A percentile compares a stretch with the other conserved stretches of the same genome.
Evolutionary conservation across 2,888 invertebrate genomes (phyloP).

Genomic region (Drosophila lutescens): DNA sequence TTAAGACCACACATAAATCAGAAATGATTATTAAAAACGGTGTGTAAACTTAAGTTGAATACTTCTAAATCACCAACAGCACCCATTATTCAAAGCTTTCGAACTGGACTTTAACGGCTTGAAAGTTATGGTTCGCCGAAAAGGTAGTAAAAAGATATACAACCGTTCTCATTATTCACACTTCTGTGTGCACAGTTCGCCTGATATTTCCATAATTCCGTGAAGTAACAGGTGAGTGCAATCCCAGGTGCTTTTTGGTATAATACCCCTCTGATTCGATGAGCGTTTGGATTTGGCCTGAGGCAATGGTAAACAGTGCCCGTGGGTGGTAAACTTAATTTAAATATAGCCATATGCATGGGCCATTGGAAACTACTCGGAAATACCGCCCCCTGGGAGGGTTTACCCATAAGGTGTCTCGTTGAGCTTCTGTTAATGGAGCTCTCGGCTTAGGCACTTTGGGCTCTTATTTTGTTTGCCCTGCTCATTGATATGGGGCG

Average conservation of each 20-base stretch:
- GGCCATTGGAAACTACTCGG: constrained; percentile 27
- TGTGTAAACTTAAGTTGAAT: background rate
- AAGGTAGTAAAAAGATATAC: constrained; percentile 11
- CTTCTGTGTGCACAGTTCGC: constrained; percentile 17
- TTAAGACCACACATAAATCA: constrained; percentile 4
- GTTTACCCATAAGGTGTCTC: constrained; percentile 20
- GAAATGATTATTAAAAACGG: background rate
- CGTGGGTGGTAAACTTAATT: constrained; percentile 28
- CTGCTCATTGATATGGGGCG: constrained; percentile 34
- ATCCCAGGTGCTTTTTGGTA: constrained; percentile 9
- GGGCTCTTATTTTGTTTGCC: constrained; percentile 38
- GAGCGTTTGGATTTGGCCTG: constrained; percentile 23
- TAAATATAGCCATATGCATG: constrained; percentile 27
- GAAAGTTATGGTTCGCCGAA: background rate
- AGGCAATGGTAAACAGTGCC: constrained; percentile 26
- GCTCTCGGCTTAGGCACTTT: constrained; percentile 43
- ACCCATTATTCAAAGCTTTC: background rate
- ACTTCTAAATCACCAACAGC: background rate
- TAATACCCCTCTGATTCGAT: constrained; percentile 15
- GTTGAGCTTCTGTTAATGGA: constrained; percentile 41
- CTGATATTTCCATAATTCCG: constrained; percentile 15
- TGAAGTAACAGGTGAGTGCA: constrained; percentile 11
- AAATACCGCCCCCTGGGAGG: constrained; percentile 5
- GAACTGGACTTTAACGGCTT: constrained; percentile 7
- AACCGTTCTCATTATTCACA: constrained; percentile 14